Evolutionary conservation across 2,888 invertebrate genomes (phyloP), one percentile per base, ranked within the genome.

Genomic region (Artemia sinica): DNA sequence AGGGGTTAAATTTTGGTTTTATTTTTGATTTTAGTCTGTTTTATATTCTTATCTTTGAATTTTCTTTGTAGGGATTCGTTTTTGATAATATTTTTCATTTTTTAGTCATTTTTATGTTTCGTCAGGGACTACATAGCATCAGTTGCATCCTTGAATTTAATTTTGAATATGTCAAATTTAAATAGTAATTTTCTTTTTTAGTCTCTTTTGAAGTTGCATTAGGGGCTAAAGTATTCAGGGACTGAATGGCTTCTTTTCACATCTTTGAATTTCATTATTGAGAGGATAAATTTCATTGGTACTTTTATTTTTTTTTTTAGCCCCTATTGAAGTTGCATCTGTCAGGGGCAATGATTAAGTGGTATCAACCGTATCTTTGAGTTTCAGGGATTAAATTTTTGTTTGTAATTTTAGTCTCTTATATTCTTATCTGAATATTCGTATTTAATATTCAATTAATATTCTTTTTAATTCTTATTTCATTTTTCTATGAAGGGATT

Each of bases 191-290:
- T 77, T 68, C 69, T 71, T 66, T 74, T 74, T 18, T 74, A 81
- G 76, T 79, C 80, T 73, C 74, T 82, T 50, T 75, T 77, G 50
- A 73, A 74, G 3, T 74, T 81, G 2, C 78, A 80, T 72, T 72
- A 73, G 8, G 81, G 83, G 50, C 78, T 78, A 71, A 77, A 78
- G 67, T 76, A 80, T 71, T 75, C 76, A 14, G 83, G 84, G 75
- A 74, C 79, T 18, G 18, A 18, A 18, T 18, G 18, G 18, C 18
- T 18, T 18, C 1, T 1, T 1, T 18, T 18, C 18, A 4, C 6
- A 41, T 41, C 41, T 3, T 41, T 71, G n/a, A 6, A 49, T 67
- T 66, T 50, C 66, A 65, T 18, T 18, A 5, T 66, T 66, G 4
- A n/a, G 58, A n/a, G n/a, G n/a, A n/a, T 6, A 14, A 5, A 14